phyloP scores from a whole-genome alignment of 1,140 invertebrate species.

The Hyphantria cunea region DNA sequence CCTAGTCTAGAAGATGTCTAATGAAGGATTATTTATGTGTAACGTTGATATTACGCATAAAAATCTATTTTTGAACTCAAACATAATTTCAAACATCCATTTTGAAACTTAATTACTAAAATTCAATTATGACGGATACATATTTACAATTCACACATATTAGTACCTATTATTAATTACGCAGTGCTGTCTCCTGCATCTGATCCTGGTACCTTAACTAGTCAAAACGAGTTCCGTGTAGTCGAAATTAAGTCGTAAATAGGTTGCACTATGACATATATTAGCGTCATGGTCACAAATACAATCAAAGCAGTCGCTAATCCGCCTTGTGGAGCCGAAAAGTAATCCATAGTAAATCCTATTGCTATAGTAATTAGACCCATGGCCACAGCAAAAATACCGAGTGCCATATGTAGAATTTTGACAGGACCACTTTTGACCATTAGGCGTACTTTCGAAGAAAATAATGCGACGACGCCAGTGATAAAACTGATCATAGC shows the following conservation, averaged over 20 bases:
- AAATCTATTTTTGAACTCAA: conserved; percentile 32
- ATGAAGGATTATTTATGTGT: conserved; percentile 46
- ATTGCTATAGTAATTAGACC: conserved; percentile 67
- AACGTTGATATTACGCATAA: conserved; percentile 54
- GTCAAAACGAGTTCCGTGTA: conserved; percentile 60
- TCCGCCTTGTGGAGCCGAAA: conserved; percentile 42
- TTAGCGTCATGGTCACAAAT: conserved; percentile 61
- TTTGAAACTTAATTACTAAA: neutral
- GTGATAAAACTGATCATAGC: conserved; percentile 66
- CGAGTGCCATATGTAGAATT: conserved; percentile 64
- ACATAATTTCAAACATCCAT: conserved; percentile 1
- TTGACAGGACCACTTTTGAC: conserved; percentile 66
- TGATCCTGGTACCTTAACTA: conserved; percentile 48
- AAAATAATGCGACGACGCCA: conserved; percentile 69
- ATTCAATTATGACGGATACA: conserved; percentile 9
- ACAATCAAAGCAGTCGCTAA: conserved; percentile 60
- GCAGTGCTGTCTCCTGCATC: conserved; percentile 57
- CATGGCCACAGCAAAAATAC: conserved; percentile 63
- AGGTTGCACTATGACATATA: conserved; percentile 66
- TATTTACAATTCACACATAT: conserved; percentile 1
- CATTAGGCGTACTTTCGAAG: conserved; percentile 66
- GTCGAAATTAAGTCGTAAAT: conserved; percentile 60
- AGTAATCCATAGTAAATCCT: conserved; percentile 70
- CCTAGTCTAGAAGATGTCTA: neutral
- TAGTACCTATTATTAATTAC: neutral